phyloP scores from a whole-genome alignment of 2,113 vertebrate species.

The Perccottus glenii region DNA sequence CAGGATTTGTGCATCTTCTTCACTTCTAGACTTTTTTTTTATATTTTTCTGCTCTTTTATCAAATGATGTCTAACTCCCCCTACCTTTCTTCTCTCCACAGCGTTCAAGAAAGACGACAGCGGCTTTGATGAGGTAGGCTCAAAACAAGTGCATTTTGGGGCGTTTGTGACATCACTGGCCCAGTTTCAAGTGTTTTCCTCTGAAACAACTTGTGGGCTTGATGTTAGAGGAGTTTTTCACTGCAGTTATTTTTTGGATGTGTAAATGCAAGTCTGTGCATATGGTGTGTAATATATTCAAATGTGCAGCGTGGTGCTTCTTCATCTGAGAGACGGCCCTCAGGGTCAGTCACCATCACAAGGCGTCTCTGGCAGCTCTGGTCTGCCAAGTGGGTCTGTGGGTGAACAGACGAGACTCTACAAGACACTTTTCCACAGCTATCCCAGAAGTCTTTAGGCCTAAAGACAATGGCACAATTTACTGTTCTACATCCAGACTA shows the following conservation, averaged over 20 bases:
- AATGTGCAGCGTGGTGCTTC: slow-evolving; percentile 28
- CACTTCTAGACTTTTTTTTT: background rate
- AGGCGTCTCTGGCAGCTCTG: slow-evolving; percentile 7
- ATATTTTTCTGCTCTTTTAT: slow-evolving; percentile 31
- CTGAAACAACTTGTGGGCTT: slow-evolving; percentile 25
- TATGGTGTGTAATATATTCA: slow-evolving; percentile 61
- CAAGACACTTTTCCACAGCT: no score
- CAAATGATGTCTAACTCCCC: slow-evolving; percentile 39
- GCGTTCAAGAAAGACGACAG: slow-evolving; percentile 98
- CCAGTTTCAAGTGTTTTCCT: slow-evolving; percentile 31
- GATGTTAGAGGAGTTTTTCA: slow-evolving; percentile 47
- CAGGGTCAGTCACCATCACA: slow-evolving; percentile 34
- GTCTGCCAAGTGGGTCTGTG: slow-evolving; percentile 24
- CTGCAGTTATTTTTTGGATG: slow-evolving; percentile 23
- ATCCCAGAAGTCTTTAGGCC: no score
- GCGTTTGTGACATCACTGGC: slow-evolving; percentile 21
- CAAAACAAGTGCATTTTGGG: slow-evolving; percentile 21
- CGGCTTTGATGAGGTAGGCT: slow-evolving; percentile 91
- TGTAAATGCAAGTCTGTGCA: slow-evolving; percentile 30
- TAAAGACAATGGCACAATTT: no score
- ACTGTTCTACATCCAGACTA: no score
- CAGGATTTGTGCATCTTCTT: slow-evolving; percentile 10
- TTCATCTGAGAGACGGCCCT: slow-evolving; percentile 43
- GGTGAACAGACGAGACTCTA: background rate
- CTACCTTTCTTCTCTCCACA: slow-evolving; percentile 79